These are phyloP conservation scores for Stenolophus ochropezus DNA, from an alignment of 2,888 invertebrate genomes.

Conservation along the genomic window DNA sequence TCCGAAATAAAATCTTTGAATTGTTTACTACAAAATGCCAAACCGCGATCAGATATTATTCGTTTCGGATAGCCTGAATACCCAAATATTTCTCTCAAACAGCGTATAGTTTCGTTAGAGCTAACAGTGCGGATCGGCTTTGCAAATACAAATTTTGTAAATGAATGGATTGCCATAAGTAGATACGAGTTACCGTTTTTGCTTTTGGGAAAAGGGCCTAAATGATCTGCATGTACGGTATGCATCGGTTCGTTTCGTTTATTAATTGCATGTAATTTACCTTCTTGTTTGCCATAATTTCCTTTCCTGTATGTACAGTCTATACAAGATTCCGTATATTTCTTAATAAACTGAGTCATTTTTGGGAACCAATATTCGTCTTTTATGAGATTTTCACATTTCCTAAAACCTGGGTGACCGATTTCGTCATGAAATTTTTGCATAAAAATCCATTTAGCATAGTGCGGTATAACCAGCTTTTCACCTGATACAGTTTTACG, in stretches of 20 bases:
- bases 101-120: not conserved
- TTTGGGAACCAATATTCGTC: not conserved
- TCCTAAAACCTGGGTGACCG: not conserved
- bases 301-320: not conserved
- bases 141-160: conserved; percentile 1
- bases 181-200: conserved; percentile 2
- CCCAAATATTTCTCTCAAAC: conserved; percentile 4
- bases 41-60: conserved; percentile 29
- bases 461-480: not conserved
- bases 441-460: not conserved
- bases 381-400: not conserved
- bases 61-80: not conserved
- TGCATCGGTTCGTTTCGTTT: conserved; percentile 61
- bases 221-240: conserved; percentile 63
- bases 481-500: not conserved
- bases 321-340: conserved; percentile 1
- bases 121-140: not conserved
- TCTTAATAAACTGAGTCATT: not conserved
- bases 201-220: conserved; percentile 5
- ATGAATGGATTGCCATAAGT: conserved; percentile 7
- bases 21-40: not conserved
- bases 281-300: not conserved
- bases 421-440: not conserved
- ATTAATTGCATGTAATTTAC: conserved; percentile 5
- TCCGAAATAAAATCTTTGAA: not conserved